Percentiles rank a stretch among this genome's conserved stretches.
phyloP scores from a whole-genome alignment of 2,113 vertebrate genomes.

The Aldabrachelys gigantea region DNA sequence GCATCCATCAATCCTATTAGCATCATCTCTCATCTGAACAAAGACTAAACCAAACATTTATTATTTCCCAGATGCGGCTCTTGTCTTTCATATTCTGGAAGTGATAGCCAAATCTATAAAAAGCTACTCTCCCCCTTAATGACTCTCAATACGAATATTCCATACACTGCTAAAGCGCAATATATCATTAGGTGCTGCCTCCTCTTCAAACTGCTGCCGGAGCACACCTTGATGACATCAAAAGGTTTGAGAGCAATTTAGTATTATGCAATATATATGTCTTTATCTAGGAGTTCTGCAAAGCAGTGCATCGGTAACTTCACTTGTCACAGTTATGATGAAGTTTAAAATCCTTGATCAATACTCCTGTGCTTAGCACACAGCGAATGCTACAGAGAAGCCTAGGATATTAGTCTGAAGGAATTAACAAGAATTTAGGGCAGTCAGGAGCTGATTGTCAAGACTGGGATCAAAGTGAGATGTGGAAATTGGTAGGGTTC shows the following conservation, averaged over 20 bases:
- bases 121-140: rapidly evolving
- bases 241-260: not conserved
- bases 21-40: not conserved
- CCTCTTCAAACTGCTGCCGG: rapidly evolving
- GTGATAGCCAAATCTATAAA: rapidly evolving
- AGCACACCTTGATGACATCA: not conserved
- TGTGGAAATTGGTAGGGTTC: not conserved
- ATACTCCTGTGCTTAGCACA: rapidly evolving
- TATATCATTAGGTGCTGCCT: rapidly evolving
- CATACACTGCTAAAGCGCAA: not conserved
- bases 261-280: not conserved
- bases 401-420: not conserved
- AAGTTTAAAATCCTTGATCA: not conserved
- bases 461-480: too few species aligned
- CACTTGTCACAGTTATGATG: not conserved
- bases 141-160: too few species aligned
- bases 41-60: not conserved
- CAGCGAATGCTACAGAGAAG: rapidly evolving
- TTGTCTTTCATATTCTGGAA: rapidly evolving
- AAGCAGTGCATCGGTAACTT: not conserved
- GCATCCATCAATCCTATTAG: not conserved
- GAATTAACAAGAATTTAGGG: rapidly evolving
- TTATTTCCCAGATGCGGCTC: not conserved
- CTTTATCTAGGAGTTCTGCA: not conserved
- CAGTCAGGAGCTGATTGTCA: rapidly evolving